Percentiles rank a stretch among this genome's conserved stretches.
These are phyloP conservation scores for Drosophila percnosoma DNA, from an alignment of 2,888 invertebrate species.

Conservation along the genomic window DNA sequence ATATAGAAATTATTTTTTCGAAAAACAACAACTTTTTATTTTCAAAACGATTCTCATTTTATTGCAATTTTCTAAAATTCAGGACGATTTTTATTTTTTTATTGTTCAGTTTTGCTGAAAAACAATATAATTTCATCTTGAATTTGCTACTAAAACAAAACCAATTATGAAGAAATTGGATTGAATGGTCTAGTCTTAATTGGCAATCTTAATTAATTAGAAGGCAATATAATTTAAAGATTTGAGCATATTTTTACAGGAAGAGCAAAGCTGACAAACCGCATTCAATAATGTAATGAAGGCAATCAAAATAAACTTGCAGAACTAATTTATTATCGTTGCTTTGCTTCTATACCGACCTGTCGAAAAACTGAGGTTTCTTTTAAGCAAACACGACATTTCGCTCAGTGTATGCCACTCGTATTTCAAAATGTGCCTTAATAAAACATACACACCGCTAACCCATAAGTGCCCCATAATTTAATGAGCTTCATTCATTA, in stretches of 20 bases:
- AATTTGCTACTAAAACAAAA: neutral
- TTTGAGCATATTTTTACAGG: neutral
- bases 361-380: too few species aligned
- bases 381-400: neutral
- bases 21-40: neutral
- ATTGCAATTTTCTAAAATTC: neutral
- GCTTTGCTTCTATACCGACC: neutral
- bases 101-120: neutral
- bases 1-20: neutral
- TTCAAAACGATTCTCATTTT: neutral
- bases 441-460: conserved; percentile 43
- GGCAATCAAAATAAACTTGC: neutral
- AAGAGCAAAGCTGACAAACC: neutral
- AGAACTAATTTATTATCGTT: neutral
- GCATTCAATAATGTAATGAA: neutral
- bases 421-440: conserved; percentile 65
- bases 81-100: neutral
- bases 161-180: neutral
- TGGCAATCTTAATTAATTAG: neutral
- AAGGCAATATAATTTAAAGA: neutral
- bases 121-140: neutral
- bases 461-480: conserved; percentile 67
- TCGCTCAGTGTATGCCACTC: conserved; percentile 62
- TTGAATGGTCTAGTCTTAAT: neutral
- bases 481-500: conserved; percentile 80